Conservation (phyloP, 2,797 vertebrate species). For the Poeciliopsis infans region DNA sequence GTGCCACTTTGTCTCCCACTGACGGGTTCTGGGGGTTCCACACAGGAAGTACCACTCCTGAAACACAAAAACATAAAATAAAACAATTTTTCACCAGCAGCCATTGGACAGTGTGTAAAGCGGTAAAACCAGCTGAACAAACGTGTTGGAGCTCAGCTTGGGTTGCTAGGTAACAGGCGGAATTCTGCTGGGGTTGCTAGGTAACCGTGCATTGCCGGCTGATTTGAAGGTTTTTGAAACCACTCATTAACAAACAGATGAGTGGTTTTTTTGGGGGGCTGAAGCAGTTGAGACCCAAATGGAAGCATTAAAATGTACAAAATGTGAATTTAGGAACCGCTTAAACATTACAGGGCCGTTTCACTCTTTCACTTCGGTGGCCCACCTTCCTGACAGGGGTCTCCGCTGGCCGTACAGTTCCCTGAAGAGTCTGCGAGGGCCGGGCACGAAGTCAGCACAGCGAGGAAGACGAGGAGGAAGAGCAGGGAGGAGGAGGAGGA, state of each 20-base stretch:
- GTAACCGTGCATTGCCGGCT: too few species aligned
- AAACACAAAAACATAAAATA: constrained; percentile 16
- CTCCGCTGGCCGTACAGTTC: constrained; percentile 73
- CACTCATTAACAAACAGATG: too few species aligned
- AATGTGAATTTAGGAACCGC: neutral
- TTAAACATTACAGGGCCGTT: neutral
- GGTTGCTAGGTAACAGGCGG: too few species aligned
- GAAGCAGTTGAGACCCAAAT: neutral
- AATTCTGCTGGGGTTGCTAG: too few species aligned
- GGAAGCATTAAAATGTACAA: neutral
- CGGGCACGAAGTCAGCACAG: constrained; percentile 57
- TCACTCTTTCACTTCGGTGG: constrained; percentile 4
- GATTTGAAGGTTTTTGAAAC: too few species aligned
- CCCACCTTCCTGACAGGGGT: constrained; percentile 79
- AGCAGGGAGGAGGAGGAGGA: constrained; percentile 36
- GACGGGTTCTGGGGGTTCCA: constrained; percentile 89
- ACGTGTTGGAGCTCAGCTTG: too few species aligned
- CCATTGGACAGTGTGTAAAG: too few species aligned
- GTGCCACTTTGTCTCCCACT: constrained; percentile 86
- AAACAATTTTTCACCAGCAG: neutral
- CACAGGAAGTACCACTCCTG: constrained; percentile 83
- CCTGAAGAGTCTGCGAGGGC: constrained; percentile 21
- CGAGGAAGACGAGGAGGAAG: constrained; percentile 37
- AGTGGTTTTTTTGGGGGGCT: too few species aligned
- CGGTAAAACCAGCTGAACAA: too few species aligned